Conservation (phyloP, 2,888 invertebrate genomes). For the Operophtera brumata region DNA sequence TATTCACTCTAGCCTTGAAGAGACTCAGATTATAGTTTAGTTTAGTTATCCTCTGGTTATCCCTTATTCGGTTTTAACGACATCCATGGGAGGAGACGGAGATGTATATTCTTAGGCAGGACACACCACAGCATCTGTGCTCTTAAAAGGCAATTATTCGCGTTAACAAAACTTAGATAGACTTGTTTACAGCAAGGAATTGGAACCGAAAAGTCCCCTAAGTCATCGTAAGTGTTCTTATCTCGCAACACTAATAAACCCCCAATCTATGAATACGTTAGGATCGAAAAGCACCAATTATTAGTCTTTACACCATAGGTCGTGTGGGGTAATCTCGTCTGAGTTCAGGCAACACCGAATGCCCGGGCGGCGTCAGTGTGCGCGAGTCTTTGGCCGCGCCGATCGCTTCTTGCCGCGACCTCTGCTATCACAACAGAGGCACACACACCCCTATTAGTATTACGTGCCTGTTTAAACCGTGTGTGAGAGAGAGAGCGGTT, state of each 20-base stretch:
- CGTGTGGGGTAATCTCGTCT: slow-evolving; percentile 41
- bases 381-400: slow-evolving; percentile 67
- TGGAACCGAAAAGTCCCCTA: too few species aligned
- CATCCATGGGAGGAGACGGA: too few species aligned
- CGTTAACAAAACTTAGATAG: too few species aligned
- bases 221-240: background rate
- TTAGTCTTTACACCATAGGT: background rate
- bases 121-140: too few species aligned
- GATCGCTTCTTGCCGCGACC: slow-evolving; percentile 52
- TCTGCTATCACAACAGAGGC: slow-evolving; percentile 37
- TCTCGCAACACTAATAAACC: background rate
- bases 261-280: slow-evolving; percentile 8
- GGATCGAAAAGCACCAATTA: slow-evolving; percentile 3
- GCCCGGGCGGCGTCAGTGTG: slow-evolving; percentile 77
- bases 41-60: too few species aligned
- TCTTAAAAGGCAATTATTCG: too few species aligned
- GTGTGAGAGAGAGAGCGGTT: slow-evolving; percentile 26
- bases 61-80: too few species aligned
- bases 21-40: too few species aligned
- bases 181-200: too few species aligned
- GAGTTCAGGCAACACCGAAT: slow-evolving; percentile 54
- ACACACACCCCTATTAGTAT: slow-evolving; percentile 46
- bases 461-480: slow-evolving; percentile 45
- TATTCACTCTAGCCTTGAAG: too few species aligned
- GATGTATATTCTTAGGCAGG: too few species aligned